Percentiles rank a stretch among this genome's conserved stretches.
These are phyloP conservation scores for Epinephelus fuscoguttatus DNA, from an alignment of 2,113 vertebrate species.

Conservation along the genomic window DNA sequence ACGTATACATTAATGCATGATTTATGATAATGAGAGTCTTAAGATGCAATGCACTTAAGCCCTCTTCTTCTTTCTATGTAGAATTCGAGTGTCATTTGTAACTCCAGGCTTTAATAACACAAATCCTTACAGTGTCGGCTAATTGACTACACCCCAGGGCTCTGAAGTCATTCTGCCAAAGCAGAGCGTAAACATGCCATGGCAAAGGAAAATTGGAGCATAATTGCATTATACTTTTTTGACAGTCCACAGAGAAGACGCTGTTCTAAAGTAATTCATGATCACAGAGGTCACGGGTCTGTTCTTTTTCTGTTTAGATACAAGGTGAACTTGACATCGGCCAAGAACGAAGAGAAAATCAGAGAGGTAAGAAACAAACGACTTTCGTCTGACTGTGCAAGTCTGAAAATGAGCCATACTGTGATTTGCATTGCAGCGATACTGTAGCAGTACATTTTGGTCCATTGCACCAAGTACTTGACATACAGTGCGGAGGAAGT, in stretches of 20 bases:
- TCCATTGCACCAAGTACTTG: neutral
- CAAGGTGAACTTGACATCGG: slow-evolving; percentile 89
- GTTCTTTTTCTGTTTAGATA: slow-evolving; percentile 84
- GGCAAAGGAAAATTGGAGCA: slow-evolving; percentile 16
- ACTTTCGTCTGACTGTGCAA: neutral
- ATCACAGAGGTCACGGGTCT: slow-evolving; percentile 12
- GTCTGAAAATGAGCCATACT: neutral
- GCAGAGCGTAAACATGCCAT: slow-evolving; percentile 30
- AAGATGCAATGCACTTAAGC: slow-evolving; percentile 37
- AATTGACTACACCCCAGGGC: slow-evolving; percentile 50
- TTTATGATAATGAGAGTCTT: slow-evolving; percentile 56
- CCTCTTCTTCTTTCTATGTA: slow-evolving; percentile 11
- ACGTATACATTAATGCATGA: slow-evolving; percentile 54
- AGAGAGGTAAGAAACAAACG: slow-evolving; percentile 84
- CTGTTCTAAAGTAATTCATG: slow-evolving; percentile 20
- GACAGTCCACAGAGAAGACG: neutral
- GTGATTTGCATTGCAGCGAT: neutral
- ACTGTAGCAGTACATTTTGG: neutral
- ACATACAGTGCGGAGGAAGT: neutral
- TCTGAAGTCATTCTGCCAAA: slow-evolving; percentile 35
- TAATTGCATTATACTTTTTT: slow-evolving; percentile 29
- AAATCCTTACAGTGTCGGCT: slow-evolving; percentile 7
- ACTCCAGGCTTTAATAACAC: slow-evolving; percentile 35
- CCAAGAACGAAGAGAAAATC: slow-evolving; percentile 87
- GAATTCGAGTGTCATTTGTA: slow-evolving; percentile 43